These are phyloP conservation scores for Parazoanthus atlanticus DNA, from an alignment of 92 coral and sea anemone species.

Conservation along the genomic window DNA sequence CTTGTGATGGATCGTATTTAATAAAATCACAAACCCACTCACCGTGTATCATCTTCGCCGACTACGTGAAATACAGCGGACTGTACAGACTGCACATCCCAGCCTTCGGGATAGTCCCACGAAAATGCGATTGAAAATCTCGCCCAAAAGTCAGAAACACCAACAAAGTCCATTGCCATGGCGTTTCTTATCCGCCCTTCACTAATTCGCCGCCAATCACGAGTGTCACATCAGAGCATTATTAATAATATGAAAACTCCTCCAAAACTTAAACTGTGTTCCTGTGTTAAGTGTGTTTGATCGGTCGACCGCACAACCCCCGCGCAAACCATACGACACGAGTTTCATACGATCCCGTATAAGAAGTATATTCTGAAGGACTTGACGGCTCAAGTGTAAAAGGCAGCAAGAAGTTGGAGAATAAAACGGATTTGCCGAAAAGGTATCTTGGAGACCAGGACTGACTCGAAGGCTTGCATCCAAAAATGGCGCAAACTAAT, in stretches of 20 bases:
- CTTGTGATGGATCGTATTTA: not conserved
- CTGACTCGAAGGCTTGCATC: not conserved
- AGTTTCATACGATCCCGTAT: not conserved
- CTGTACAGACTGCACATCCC: conserved; percentile 80
- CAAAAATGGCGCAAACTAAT: conserved; percentile 35
- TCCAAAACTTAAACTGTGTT: not conserved
- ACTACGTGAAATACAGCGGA: conserved; percentile 89
- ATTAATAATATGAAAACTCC: not conserved
- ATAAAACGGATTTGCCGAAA: not conserved
- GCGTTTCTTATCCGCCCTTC: not conserved
- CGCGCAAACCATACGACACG: not conserved
- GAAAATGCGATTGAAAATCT: conserved; percentile 87
- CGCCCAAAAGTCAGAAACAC: conserved; percentile 88
- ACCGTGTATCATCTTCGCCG: conserved; percentile 80
- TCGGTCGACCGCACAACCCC: not conserved
- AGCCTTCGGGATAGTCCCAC: conserved; percentile 92
- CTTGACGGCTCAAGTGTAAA: not conserved
- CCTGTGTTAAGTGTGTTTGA: conserved; percentile 2
- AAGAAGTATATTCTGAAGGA: not conserved
- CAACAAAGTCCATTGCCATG: conserved; percentile 75
- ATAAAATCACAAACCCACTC: not conserved
- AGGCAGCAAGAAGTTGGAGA: not conserved
- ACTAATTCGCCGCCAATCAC: not conserved
- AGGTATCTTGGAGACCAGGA: not conserved
- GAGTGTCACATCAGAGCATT: not conserved